Conservation (phyloP, 2,113 vertebrate genomes). For the Micronisus gabar region DNA sequence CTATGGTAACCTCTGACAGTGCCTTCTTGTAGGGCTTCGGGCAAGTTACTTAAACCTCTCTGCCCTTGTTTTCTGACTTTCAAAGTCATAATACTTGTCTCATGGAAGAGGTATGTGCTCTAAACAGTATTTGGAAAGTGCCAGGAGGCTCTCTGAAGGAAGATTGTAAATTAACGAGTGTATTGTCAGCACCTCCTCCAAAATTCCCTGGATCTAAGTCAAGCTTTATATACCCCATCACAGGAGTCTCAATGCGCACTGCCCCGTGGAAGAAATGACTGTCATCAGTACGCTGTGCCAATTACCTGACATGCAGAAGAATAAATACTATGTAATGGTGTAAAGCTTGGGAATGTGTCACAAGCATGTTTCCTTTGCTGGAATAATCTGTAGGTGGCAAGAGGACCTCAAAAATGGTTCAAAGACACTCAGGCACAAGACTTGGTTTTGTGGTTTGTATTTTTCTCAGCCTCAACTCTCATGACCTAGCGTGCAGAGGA, state of each 20-base stretch:
- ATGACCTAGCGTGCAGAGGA: neutral
- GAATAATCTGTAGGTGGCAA: slow-evolving; percentile 46
- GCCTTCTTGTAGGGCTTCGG: neutral
- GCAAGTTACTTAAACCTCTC: neutral
- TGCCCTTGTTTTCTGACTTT: slow-evolving; percentile 9
- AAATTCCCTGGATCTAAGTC: slow-evolving; percentile 23
- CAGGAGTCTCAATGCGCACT: neutral
- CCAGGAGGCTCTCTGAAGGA: slow-evolving; percentile 29
- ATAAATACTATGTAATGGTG: neutral
- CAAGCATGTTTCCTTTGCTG: neutral
- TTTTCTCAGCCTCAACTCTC: neutral
- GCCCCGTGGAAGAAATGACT: neutral
- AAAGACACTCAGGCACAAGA: neutral
- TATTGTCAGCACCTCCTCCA: slow-evolving; percentile 44
- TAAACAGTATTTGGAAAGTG: slow-evolving; percentile 10
- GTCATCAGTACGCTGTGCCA: neutral
- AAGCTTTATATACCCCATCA: neutral
- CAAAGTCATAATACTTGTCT: neutral
- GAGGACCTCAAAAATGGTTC: slow-evolving; percentile 1
- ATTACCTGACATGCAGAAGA: neutral
- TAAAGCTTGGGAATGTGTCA: neutral
- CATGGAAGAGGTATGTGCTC: slow-evolving; percentile 2
- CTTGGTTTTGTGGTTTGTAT: neutral
- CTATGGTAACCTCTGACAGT: neutral
- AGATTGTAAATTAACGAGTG: slow-evolving; percentile 44